phyloP scores from a whole-genome alignment of 2,797 vertebrate species.

The Premnoplex brunnescens region DNA sequence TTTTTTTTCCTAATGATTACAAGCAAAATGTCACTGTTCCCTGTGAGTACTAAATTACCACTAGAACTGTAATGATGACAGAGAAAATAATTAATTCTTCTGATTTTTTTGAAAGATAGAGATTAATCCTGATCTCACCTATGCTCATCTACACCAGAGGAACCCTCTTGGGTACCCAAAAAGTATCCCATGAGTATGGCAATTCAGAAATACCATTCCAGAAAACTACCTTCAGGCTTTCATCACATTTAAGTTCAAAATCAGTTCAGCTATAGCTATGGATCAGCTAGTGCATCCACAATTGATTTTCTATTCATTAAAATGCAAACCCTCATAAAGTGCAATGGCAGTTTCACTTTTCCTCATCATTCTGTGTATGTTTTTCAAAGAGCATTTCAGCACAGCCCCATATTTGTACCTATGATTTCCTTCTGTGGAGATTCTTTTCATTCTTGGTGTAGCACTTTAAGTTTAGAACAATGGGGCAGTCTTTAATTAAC shows the following conservation, averaged over 20 bases:
- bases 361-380: not conserved
- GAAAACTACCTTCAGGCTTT: not conserved
- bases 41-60: not conserved
- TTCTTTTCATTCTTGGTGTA: not conserved
- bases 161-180: not conserved
- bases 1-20: not conserved
- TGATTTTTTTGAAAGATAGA: not conserved
- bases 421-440: not conserved
- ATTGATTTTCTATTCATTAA: constrained; percentile 17
- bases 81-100: not conserved
- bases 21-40: not conserved
- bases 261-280: not conserved
- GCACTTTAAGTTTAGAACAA: not conserved
- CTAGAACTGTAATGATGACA: not conserved
- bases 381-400: not conserved
- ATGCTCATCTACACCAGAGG: not conserved
- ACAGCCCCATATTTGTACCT: not conserved
- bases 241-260: not conserved
- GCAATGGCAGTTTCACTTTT: not conserved
- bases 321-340: not conserved
- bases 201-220: not conserved
- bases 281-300: not conserved
- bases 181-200: not conserved
- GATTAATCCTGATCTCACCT: not conserved
- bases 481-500: not conserved